Percentiles rank a stretch among this genome's conserved stretches.
These are phyloP conservation scores for Tinamus guttatus DNA, from an alignment of 2,113 vertebrate genomes.

Conservation along the genomic window DNA sequence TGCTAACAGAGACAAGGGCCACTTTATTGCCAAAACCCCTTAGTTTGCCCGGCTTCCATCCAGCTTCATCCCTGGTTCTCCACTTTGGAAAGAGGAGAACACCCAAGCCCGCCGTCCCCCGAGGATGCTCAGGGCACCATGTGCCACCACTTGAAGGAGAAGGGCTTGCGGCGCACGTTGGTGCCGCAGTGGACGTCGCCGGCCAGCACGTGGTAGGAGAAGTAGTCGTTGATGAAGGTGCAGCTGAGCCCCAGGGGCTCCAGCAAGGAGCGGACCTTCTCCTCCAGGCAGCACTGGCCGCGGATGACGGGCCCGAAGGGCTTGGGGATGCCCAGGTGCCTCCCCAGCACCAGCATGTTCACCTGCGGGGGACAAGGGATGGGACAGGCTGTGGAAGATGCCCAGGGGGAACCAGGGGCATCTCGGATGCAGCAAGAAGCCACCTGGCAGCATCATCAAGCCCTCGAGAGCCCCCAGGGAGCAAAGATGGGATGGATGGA, in stretches of 20 bases:
- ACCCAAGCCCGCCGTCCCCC: rapidly evolving
- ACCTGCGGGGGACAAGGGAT: constrained; percentile 73
- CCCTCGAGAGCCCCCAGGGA: not conserved
- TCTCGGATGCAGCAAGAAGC: not conserved
- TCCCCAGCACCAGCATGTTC: constrained; percentile 91
- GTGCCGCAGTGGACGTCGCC: constrained; percentile 93
- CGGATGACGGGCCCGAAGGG: constrained; percentile 87
- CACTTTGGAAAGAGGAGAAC: no score
- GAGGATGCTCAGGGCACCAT: constrained; percentile 70
- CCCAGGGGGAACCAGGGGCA: not conserved
- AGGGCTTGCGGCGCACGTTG: constrained; percentile 85
- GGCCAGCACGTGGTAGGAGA: constrained; percentile 80
- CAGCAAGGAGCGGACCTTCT: constrained; percentile 80
- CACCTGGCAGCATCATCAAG: no score
- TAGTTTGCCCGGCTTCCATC: not conserved
- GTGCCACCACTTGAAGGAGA: constrained; percentile 90
- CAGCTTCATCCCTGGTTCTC: not conserved
- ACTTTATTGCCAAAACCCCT: not conserved
- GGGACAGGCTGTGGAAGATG: not conserved
- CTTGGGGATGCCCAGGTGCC: constrained; percentile 90
- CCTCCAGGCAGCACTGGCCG: constrained; percentile 85
- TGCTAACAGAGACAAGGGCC: not conserved
- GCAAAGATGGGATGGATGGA: not conserved
- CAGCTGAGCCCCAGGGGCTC: constrained; percentile 86
- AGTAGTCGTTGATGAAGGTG: constrained; percentile 85